Base-by-base conservation (phyloP, 2,113 vertebrate species). In the Ursus arctos region DNA sequence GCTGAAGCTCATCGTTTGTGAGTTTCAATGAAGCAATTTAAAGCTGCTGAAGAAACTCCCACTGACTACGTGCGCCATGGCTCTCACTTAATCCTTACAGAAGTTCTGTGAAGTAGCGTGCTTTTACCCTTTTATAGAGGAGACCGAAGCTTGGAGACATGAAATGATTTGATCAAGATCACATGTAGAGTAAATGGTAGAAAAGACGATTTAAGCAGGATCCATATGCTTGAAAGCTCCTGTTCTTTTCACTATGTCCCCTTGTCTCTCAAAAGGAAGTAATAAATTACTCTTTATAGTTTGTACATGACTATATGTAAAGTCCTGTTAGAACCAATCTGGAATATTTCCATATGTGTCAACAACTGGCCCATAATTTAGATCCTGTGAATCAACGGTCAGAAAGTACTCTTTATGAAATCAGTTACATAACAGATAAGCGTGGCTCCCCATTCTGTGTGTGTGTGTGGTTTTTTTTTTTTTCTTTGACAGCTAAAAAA, bases 251-350 rank as follows among this genome's bases (percentile, higher is more conserved):
- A 90, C 51, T 96, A 2, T 83, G 22, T 63, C 22, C 26, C 19
- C 47, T 96, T 83, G 82, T 47, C 47, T 93, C 47, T 92, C 65
- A 95, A 86, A 96, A 91, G 21, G 88, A 96, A 95, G 26, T 89
- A 95, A 51, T 93, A 71, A 95, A 69, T 96, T 96, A 36, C 31
- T 88, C 24, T 76, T 47, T 59, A 88, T 91, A 80, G 22, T 95
- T 91, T 82, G 40, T 83, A 53, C 14, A 71, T 4, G 31, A 65
- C 61, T 83, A 40, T 82, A 72, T 63, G n/a, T 91, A 82, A 88
- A 92, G 40, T 57, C 22, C 49, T 47, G 71, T 92, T 87, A 91
- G 59, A 81, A 85, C 15, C 65, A 86, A 51, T 89, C 65, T 86
- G 59, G 11, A 93, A 55, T 93, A 81, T 85, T 59, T 91, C 59